Conservation (phyloP, 1,140 invertebrate genomes). For the Goniozus legneri region DNA sequence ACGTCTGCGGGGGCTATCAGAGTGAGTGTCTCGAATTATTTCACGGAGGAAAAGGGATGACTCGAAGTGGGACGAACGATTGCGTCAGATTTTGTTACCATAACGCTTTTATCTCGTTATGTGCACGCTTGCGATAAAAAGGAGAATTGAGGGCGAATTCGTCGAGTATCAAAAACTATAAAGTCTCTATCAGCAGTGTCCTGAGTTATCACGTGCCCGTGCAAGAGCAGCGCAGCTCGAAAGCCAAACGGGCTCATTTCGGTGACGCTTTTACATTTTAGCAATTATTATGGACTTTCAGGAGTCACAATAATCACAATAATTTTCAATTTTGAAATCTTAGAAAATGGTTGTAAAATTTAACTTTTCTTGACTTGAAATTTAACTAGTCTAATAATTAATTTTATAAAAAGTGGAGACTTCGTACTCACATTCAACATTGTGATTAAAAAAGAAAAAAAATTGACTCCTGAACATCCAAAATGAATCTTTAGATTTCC, state of each 20-base stretch:
- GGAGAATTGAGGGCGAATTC: conserved; percentile 48
- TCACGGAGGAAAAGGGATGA: conserved; percentile 24
- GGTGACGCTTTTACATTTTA: too few species aligned
- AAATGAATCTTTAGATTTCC: too few species aligned
- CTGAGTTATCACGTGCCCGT: conserved; percentile 48
- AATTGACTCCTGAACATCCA: too few species aligned
- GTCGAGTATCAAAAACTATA: conserved; percentile 50
- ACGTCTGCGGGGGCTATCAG: conserved; percentile 51
- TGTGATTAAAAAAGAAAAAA: too few species aligned
- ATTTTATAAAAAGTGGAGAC: too few species aligned
- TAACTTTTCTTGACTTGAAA: too few species aligned
- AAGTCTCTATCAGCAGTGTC: conserved; percentile 47
- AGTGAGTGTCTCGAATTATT: conserved; percentile 33
- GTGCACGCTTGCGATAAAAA: conserved; percentile 38
- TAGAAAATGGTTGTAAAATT: too few species aligned
- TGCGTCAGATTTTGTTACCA: background rate
- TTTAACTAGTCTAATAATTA: too few species aligned
- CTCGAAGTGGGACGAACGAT: conserved; percentile 24
- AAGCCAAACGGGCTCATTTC: conserved; percentile 42
- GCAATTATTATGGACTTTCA: too few species aligned
- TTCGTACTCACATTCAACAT: too few species aligned
- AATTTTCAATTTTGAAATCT: too few species aligned
- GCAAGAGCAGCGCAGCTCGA: conserved; percentile 37
- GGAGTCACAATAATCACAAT: too few species aligned
- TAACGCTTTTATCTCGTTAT: conserved; percentile 5